phyloP scores from a whole-genome alignment of 2,113 vertebrate species.

The Urocitellus parryii region DNA sequence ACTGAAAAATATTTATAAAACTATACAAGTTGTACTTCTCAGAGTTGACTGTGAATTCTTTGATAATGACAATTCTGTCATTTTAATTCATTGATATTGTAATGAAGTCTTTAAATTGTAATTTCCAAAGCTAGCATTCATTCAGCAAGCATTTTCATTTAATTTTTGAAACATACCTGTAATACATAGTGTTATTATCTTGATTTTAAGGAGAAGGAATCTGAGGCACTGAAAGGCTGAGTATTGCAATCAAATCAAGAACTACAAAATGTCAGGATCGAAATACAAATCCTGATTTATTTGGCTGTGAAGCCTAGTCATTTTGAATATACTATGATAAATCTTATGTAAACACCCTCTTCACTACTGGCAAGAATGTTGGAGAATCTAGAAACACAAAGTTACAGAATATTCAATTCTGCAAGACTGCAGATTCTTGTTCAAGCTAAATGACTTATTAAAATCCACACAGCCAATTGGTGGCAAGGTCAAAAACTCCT shows the following conservation, averaged over 20 bases:
- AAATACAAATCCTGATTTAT: background rate
- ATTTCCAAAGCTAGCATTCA: background rate
- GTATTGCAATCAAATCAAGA: background rate
- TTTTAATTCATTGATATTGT: background rate
- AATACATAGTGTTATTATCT: background rate
- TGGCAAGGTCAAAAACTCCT: too few species aligned
- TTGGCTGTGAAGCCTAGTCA: background rate
- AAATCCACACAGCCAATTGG: too few species aligned
- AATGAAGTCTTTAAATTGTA: background rate
- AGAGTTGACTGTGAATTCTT: background rate
- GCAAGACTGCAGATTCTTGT: too few species aligned
- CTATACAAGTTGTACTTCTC: background rate
- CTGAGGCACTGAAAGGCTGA: background rate
- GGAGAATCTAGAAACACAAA: too few species aligned
- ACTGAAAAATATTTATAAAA: background rate
- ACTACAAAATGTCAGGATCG: background rate
- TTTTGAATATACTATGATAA: background rate
- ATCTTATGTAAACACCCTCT: background rate
- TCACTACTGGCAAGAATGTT: too few species aligned
- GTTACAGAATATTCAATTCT: too few species aligned
- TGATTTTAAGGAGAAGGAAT: background rate
- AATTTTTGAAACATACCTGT: background rate
- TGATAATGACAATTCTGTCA: background rate
- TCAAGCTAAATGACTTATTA: too few species aligned
- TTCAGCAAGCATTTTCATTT: background rate